Conservation (phyloP, 2,113 vertebrate genomes). For the Halcyon malimbica region DNA sequence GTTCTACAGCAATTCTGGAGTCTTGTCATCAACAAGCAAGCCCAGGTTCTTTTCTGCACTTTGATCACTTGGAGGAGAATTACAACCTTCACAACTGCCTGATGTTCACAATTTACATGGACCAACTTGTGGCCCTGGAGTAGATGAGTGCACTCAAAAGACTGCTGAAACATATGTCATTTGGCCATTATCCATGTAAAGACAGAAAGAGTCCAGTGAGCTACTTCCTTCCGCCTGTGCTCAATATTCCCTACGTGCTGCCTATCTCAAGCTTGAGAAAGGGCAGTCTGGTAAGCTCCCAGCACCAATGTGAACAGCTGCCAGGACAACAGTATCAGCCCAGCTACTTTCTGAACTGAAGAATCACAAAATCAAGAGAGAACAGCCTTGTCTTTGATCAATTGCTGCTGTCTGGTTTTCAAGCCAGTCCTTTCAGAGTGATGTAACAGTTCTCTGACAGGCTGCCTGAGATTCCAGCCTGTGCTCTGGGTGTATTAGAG, state of each 20-base stretch:
- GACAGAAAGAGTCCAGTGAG: neutral
- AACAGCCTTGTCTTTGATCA: neutral
- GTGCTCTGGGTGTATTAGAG: neutral
- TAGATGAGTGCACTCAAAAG: neutral
- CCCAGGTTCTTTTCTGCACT: neutral
- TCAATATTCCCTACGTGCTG: neutral
- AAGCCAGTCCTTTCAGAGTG: neutral
- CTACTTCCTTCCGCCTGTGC: neutral
- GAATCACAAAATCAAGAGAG: neutral
- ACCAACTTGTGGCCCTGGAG: neutral
- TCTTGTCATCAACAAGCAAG: neutral
- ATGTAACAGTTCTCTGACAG: neutral
- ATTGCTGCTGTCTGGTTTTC: neutral
- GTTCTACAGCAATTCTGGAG: neutral
- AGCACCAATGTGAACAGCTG: neutral
- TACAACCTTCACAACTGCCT: neutral
- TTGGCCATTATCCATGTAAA: neutral
- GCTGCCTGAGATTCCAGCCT: neutral
- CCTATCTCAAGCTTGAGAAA: neutral
- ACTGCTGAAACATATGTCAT: neutral
- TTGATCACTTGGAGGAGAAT: neutral
- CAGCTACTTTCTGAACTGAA: neutral
- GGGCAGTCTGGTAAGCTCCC: neutral
- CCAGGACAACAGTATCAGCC: neutral
- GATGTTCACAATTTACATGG: neutral